Percentiles rank a stretch among this genome's conserved stretches.
These are phyloP conservation scores for Drosophila colorata DNA, from an alignment of 2,888 invertebrate genomes.

Conservation along the genomic window DNA sequence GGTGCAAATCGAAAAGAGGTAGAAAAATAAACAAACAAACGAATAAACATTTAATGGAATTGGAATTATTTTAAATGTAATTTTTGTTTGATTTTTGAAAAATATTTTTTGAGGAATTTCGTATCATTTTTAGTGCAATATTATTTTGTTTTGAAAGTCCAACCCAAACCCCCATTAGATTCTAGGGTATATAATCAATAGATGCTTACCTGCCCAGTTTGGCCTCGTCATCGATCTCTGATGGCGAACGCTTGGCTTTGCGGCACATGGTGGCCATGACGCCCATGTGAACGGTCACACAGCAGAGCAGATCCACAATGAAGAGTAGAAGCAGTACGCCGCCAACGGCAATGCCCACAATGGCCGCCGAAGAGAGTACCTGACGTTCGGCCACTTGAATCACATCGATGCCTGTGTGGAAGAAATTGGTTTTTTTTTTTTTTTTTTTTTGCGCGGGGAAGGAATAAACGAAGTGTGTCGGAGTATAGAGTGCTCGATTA, in stretches of 20 bases:
- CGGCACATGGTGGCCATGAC: constrained; percentile 90
- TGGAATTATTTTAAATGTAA: constrained; percentile 6
- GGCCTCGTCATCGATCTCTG: constrained; percentile 90
- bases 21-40: constrained; percentile 50
- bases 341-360: constrained; percentile 94
- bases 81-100: constrained; percentile 1
- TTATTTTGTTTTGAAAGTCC: constrained; percentile 53
- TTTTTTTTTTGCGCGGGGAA: neutral
- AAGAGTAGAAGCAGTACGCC: constrained; percentile 92
- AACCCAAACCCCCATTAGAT: neutral
- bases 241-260: constrained; percentile 84
- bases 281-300: constrained; percentile 88
- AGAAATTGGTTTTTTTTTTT: constrained; percentile 1
- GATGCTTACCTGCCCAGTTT: constrained; percentile 93
- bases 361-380: constrained; percentile 87
- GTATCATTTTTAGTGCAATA: constrained; percentile 82
- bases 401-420: constrained; percentile 81
- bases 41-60: constrained; percentile 31
- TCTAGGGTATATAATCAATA: neutral
- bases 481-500: constrained; percentile 52
- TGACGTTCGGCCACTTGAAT: constrained; percentile 83
- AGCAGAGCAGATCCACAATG: constrained; percentile 94
- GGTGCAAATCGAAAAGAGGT: constrained; percentile 41
- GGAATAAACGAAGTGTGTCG: constrained; percentile 2
- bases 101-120: constrained; percentile 6